These are phyloP conservation scores for Ormyrus nitidulus DNA, from an alignment of 2,888 invertebrate genomes.

Conservation along the genomic window DNA sequence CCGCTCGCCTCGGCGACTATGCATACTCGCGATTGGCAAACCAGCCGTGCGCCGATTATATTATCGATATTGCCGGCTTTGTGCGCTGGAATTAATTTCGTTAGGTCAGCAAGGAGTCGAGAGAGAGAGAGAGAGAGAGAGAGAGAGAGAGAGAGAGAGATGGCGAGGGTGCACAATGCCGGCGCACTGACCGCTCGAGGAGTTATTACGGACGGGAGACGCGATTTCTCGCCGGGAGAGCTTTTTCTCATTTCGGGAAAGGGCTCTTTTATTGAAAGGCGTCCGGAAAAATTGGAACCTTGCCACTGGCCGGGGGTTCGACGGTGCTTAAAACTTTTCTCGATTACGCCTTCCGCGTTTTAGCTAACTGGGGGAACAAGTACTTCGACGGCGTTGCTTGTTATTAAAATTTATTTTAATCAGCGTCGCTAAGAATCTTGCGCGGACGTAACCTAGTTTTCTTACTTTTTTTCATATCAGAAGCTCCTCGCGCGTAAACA, in stretches of 20 bases:
- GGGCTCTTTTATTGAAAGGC: constrained; percentile 42
- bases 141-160: no score
- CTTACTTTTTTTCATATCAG: no score
- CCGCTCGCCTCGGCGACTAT: constrained; percentile 5
- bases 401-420: no score
- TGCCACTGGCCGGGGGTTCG: constrained; percentile 25
- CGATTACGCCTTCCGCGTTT: not conserved
- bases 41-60: constrained; percentile 20
- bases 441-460: no score
- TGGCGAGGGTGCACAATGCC: no score
- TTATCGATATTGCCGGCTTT: constrained; percentile 36
- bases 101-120: no score
- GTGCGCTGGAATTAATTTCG: not conserved
- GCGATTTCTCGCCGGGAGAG: constrained; percentile 25
- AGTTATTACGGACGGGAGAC: not conserved
- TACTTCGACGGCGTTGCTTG: no score
- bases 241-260: constrained; percentile 37
- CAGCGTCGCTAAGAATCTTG: no score
- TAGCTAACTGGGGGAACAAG: no score
- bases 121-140: no score
- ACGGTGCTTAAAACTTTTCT: constrained; percentile 12
- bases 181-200: no score
- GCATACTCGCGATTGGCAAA: constrained; percentile 31
- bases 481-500: no score
- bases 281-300: constrained; percentile 33